Evolutionary conservation across 2,797 vertebrate genomes (phyloP).

Genomic region (Podargus strigoides): DNA sequence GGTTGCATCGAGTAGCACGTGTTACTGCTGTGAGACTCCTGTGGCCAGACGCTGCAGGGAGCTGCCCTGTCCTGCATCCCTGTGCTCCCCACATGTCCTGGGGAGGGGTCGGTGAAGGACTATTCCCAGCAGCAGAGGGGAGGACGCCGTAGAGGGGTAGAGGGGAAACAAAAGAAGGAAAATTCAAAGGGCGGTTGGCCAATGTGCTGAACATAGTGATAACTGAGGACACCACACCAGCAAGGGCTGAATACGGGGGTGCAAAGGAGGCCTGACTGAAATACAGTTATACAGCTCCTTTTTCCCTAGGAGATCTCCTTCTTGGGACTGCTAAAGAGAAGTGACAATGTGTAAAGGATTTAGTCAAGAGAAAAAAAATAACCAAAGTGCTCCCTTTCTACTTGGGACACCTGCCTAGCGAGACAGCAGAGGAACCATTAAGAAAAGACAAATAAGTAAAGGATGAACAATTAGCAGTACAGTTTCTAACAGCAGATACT

Average conservation of each 20-base stretch:
- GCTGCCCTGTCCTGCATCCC: neutral
- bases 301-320: neutral
- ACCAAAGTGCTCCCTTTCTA: neutral
- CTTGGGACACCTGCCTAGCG: neutral
- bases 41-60: rapidly evolving
- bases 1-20: neutral
- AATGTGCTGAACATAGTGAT: rapidly evolving
- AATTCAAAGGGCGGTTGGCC: neutral
- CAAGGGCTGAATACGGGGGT: neutral
- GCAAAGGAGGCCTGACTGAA: neutral
- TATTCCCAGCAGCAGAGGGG: neutral
- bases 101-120: neutral
- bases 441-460: neutral
- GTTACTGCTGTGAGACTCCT: neutral
- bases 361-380: neutral
- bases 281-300: neutral
- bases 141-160: neutral
- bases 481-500: neutral
- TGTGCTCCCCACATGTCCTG: rapidly evolving
- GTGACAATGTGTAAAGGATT: neutral
- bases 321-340: neutral
- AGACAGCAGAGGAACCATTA: neutral
- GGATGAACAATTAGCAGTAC: neutral
- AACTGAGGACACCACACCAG: neutral
- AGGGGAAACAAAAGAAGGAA: neutral